Base-by-base conservation (phyloP, 2,113 vertebrate species). In the Carlito syrichta region DNA sequence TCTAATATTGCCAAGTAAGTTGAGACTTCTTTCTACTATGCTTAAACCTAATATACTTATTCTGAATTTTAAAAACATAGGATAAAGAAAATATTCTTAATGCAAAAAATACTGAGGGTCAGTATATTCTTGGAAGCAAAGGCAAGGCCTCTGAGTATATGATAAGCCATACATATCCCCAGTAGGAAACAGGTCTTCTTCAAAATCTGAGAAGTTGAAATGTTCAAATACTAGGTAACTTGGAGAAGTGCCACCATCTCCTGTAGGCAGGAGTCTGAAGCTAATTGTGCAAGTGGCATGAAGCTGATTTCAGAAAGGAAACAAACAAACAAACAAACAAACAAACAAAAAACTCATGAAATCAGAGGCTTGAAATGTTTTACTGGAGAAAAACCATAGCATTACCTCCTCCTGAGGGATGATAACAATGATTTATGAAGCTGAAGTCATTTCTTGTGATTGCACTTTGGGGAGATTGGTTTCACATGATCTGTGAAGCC, bases 361-460 rank as follows among this genome's bases (percentile, higher is more conserved):
- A 98, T 92, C 23, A 91, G 96, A 54, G 38, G 95, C 63, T 96
- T 97, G 96, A 98, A 98, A 97, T 97, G 93, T 96, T 95, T 97
- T 92, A 96, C 96, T 94, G 98, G 89, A 97, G 91, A 95, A 98
- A 98, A 98, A 92, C 78, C 94, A 85, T 48, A 95, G 96, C 89
- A 89, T 74, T 95, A 77, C 95, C 97, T 97, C 97, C 97, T 98
- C 98, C 97, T 97, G 98, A 82, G 97, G 97, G 98, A 98, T 97
- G 98, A 92, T 98, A 98, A 98, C 86, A 97, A 76, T 97, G 98
- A 98, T 99, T 99, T 98, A 98, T 97, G 97, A 98, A 97, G 97
- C 98, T 97, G 93, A 95, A 96, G 96, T 96, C 20, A 97, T 98
- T 98, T 98, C 97, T 98, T 96, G 95, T 97, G 98, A 98, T 97